Evolutionary conservation across 2,888 invertebrate genomes (phyloP), one percentile per base, ranked within the genome.

Genomic region (Hemithea aestivaria): DNA sequence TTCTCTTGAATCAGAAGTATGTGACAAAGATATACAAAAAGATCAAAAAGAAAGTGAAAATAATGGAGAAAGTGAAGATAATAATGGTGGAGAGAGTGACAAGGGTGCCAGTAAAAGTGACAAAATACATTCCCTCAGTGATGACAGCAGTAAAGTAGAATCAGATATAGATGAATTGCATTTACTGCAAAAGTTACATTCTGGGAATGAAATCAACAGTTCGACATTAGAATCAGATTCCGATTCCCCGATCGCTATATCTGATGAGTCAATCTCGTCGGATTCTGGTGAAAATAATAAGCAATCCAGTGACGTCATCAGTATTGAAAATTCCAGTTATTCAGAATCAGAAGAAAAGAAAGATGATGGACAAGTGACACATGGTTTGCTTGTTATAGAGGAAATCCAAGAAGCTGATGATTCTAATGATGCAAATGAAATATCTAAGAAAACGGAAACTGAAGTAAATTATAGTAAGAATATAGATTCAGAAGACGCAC

Each of bases 281-380:
- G 35, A 40, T 6, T 16, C 70, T 32, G 65, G 62, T 42, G 71
- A 71, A 9, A 57, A 48, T 36, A 60, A 52, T 40, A 63, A 53
- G 28, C 55, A 49, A 16, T 24, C 33, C 0, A 57, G 58, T 51
- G 76, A 76, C 45, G 69, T 84, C 8, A 81, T 85, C 10, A 85
- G 85, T 46, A 82, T 84, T 48, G 85, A 83, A 67, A 76, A 85
- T 54, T 85, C 85, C 2, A 84, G 78, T 60, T 79, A 71, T 45
- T 83, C 84, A 8, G 84, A 82, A 57, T 66, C 69, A 4, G 82
- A 83, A 49, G 43, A 29, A 7, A 56, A 53, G 29, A 58, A 58
- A 47, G 45, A 51, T 35, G 39, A 41, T 5, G 16, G 5, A 16
- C 3, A 16, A 5, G 16, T 4, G 5, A 16, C 16, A 5, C 2